Evolutionary conservation across 2,888 invertebrate species (phyloP).

Genomic region (Pristionchus mayeri): DNA sequence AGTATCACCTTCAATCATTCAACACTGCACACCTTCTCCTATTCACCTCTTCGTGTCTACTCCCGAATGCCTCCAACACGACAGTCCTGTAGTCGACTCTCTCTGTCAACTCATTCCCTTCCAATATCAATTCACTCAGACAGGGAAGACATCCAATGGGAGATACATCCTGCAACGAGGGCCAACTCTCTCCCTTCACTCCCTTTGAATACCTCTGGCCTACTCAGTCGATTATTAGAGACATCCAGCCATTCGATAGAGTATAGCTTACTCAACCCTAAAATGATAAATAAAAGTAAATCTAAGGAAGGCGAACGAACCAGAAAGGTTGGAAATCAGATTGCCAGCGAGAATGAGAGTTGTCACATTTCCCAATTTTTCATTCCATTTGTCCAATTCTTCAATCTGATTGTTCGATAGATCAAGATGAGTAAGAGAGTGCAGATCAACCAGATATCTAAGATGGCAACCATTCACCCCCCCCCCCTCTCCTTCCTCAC

Average conservation of each 20-base stretch:
- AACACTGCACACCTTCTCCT: not conserved
- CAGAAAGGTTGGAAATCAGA: not conserved
- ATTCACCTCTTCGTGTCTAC: slow-evolving; percentile 84
- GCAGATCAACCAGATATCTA: slow-evolving; percentile 79
- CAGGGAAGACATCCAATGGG: slow-evolving; percentile 24
- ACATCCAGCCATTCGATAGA: slow-evolving; percentile 89
- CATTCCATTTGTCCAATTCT: slow-evolving; percentile 80
- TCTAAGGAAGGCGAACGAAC: slow-evolving; percentile 80
- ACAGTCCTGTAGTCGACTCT: slow-evolving; percentile 83
- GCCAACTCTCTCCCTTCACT: not conserved
- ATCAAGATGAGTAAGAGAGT: slow-evolving; percentile 85
- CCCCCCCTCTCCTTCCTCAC: not conserved
- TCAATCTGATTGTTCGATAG: slow-evolving; percentile 87
- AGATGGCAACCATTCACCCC: not conserved
- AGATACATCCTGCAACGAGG: slow-evolving; percentile 11
- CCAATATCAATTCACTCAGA: slow-evolving; percentile 82
- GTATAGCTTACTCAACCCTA: slow-evolving; percentile 84
- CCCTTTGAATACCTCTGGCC: slow-evolving; percentile 81
- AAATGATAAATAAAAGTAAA: slow-evolving; percentile 80
- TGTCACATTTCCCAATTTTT: slow-evolving; percentile 85
- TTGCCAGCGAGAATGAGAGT: slow-evolving; percentile 29
- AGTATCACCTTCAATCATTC: slow-evolving; percentile 81
- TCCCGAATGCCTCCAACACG: slow-evolving; percentile 89
- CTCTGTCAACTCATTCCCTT: slow-evolving; percentile 90
- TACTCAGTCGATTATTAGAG: slow-evolving; percentile 83